These are phyloP conservation scores for Hypotaenidia okinawae DNA, from an alignment of 2,797 vertebrate genomes.

Conservation along the genomic window DNA sequence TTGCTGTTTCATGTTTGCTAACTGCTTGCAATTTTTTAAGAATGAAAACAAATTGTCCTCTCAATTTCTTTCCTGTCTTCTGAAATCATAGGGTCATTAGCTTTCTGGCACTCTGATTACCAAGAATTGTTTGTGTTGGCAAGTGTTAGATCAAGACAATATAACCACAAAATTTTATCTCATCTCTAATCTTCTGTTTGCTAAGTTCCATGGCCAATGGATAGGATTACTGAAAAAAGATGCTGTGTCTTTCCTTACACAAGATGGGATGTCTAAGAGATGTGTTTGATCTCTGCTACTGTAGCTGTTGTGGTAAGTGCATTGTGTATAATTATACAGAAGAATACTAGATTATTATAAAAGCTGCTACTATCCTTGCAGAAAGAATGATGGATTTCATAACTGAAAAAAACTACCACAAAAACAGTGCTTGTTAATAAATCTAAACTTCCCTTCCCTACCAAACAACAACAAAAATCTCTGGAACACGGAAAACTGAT, in stretches of 20 bases:
- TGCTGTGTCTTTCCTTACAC: not conserved
- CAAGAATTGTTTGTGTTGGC: not conserved
- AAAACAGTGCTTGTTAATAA: not conserved
- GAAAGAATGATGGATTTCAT: not conserved
- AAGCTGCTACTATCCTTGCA: not conserved
- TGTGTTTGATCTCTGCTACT: not conserved
- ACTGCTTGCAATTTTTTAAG: not conserved
- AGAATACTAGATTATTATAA: not conserved
- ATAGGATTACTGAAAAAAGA: not conserved
- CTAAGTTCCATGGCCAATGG: not conserved
- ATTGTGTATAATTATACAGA: not conserved
- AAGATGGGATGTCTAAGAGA: not conserved
- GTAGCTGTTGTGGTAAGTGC: not conserved
- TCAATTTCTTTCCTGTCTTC: not conserved
- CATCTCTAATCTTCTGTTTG: not conserved
- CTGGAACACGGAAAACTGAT: not conserved
- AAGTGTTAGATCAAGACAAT: not conserved
- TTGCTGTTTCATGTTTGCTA: not conserved
- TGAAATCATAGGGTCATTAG: not conserved
- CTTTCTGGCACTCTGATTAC: not conserved
- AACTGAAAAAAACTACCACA: not conserved
- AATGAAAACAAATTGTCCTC: not conserved
- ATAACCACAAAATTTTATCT: not conserved
- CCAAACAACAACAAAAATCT: not conserved
- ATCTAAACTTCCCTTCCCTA: rapidly evolving